Evolutionary conservation across 2,113 vertebrate genomes (phyloP), one percentile per base, ranked within the genome.

Genomic region (Anhinga rufa): DNA sequence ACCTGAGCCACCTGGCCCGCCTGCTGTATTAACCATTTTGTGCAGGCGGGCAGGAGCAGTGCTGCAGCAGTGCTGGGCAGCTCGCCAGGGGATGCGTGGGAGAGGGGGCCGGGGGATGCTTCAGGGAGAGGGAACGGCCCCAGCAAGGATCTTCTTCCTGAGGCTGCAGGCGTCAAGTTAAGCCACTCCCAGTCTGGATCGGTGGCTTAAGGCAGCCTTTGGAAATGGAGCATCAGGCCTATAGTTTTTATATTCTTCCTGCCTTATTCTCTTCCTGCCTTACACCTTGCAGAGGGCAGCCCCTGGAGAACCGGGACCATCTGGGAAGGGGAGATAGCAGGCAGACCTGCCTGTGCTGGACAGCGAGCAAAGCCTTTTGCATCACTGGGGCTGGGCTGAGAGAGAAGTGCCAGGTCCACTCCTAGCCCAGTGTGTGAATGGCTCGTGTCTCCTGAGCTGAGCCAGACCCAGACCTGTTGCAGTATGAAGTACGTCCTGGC

Each of bases 1-100:
- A 71, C 92, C 89, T 82, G 80, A 93, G 92, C 91, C 97, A 94
- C 96, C 96, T 97, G 96, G 95, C 62, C 82, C 14, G 54, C 54
- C 89, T 46, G 92, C 94, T 1, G 78, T 0, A 10, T 61, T 46
- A 72, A 51, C 92, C 52, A 22, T 66, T 57, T 4, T 34, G 71
- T 26, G 80, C 93, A 81, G 49, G 46, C 44, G 65, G 90, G 92
- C 79, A 60, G 88, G 86, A 92, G 82, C 79, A 22, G 75, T 0
- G 26, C 87, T 28, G 91, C 58, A 34, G 90, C 18, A 8, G 94
- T 12, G n/a, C 82, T 3, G 83, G 89, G 91, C 74, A 17, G 70
- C 82, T 66, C 10, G 61, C 75, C 88, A 82, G 84, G 82, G 86
- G 80, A 22, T 29, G 82, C 22, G 90, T 86, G 95, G 92, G 93